phyloP scores from a whole-genome alignment of 2,113 vertebrate genomes.

The Chaetodon auriga region DNA sequence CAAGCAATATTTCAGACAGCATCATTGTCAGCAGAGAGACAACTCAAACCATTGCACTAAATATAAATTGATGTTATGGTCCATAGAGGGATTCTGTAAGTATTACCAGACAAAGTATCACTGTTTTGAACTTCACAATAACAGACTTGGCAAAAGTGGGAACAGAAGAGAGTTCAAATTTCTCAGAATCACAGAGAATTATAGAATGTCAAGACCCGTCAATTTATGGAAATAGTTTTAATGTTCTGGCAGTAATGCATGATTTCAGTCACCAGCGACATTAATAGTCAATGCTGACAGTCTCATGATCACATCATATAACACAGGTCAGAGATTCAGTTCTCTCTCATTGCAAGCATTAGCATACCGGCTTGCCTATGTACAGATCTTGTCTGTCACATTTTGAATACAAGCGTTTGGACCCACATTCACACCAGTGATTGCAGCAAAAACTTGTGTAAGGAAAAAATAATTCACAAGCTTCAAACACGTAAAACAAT shows the following conservation, averaged over 20 bases:
- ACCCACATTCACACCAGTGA: background rate
- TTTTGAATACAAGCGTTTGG: background rate
- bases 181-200: conserved; percentile 3
- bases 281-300: conserved; percentile 23
- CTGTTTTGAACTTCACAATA: conserved; percentile 11
- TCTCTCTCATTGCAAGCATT: conserved; percentile 32
- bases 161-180: conserved; percentile 5
- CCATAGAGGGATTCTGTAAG: background rate
- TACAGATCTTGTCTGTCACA: conserved; percentile 8
- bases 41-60: conserved; percentile 31
- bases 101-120: conserved; percentile 14
- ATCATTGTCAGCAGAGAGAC: conserved; percentile 32
- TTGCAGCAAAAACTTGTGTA: background rate
- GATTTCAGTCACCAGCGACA: conserved; percentile 17
- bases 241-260: conserved; percentile 9
- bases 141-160: conserved; percentile 1
- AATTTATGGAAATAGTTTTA: conserved; percentile 10
- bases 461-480: background rate
- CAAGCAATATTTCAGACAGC: conserved; percentile 39
- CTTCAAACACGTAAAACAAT: background rate
- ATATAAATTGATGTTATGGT: conserved; percentile 15
- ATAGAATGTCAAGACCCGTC: conserved; percentile 1
- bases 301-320: conserved; percentile 24
- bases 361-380: background rate
- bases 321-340: conserved; percentile 20